Conservation (phyloP, 2,797 vertebrate genomes). For the Miichthys miiuy region DNA sequence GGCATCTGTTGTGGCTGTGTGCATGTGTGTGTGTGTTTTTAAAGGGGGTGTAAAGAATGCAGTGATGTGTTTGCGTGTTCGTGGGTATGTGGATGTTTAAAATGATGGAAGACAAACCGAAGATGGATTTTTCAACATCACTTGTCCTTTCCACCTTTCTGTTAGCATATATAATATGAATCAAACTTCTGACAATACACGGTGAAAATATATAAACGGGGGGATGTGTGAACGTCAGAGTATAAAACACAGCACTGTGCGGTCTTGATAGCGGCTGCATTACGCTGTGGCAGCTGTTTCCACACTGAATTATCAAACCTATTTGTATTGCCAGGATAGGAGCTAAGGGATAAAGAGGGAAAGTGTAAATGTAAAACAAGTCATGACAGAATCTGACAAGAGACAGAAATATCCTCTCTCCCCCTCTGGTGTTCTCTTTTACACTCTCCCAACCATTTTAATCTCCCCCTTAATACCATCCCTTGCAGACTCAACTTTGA, state of each 20-base stretch:
- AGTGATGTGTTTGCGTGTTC: constrained; percentile 45
- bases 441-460: constrained; percentile 76
- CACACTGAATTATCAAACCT: constrained; percentile 66
- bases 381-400: constrained; percentile 81
- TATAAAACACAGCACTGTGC: constrained; percentile 22
- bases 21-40: constrained; percentile 21
- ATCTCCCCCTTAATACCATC: constrained; percentile 77
- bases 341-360: constrained; percentile 70
- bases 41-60: constrained; percentile 20
- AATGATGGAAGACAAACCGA: constrained; percentile 50
- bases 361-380: constrained; percentile 84
- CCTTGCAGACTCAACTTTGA: constrained; percentile 83
- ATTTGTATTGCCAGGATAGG: constrained; percentile 68
- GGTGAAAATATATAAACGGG: neutral
- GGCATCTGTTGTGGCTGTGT: constrained; percentile 76
- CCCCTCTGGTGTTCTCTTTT: constrained; percentile 69
- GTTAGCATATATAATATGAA: constrained; percentile 20
- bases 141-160: constrained; percentile 30
- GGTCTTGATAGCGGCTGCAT: constrained; percentile 32
- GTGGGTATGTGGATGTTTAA: constrained; percentile 41
- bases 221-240: constrained; percentile 4
- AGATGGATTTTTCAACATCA: constrained; percentile 33
- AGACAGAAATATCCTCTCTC: constrained; percentile 74
- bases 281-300: constrained; percentile 68
- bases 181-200: constrained; percentile 15